A percentile compares a stretch with the other conserved stretches of the same genome.
These are phyloP conservation scores for Meloe dianella DNA, from an alignment of 2,888 invertebrate genomes.

Conservation along the genomic window DNA sequence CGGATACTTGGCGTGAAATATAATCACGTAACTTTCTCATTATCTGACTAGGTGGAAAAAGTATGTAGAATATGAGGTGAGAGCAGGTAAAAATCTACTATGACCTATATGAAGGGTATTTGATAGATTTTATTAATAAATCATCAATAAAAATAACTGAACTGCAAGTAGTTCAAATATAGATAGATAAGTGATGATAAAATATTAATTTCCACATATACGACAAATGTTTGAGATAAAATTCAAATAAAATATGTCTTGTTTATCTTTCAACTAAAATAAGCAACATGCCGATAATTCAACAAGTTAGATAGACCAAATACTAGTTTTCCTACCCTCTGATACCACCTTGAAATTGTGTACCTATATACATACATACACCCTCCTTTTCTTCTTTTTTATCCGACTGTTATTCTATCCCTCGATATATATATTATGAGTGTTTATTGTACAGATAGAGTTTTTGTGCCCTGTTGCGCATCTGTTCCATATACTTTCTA, in stretches of 20 bases:
- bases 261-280: too few relatives aligned
- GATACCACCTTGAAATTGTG: background rate
- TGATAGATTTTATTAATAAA: background rate
- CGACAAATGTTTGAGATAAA: too few relatives aligned
- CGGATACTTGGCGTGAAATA: background rate
- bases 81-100: background rate
- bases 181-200: too few relatives aligned
- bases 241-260: too few relatives aligned
- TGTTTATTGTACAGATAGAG: background rate
- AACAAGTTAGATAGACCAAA: background rate
- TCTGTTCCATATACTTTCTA: slow-evolving; percentile 16
- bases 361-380: background rate
- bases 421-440: background rate
- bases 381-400: background rate
- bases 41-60: background rate
- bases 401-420: background rate
- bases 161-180: too few relatives aligned
- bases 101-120: background rate
- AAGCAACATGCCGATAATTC: background rate
- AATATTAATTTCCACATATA: too few relatives aligned
- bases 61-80: background rate
- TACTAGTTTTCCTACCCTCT: background rate
- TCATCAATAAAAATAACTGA: background rate
- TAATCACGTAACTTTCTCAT: slow-evolving; percentile 5
- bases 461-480: slow-evolving; percentile 23